phyloP scores from a whole-genome alignment of 2,888 invertebrate species.

The Megaustenia siamemsis region DNA sequence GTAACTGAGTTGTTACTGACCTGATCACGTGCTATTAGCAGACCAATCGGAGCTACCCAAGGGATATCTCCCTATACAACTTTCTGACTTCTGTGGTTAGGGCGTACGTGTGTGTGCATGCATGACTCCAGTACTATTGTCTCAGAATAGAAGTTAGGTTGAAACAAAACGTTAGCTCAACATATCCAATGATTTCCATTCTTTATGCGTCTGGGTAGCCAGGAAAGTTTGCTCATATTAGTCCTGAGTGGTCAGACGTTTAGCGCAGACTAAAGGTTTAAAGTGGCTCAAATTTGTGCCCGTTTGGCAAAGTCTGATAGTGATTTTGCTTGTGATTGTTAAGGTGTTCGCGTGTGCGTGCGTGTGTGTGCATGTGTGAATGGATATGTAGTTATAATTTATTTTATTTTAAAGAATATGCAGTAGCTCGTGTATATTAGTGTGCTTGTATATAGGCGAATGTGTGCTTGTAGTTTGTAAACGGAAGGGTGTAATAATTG shows the following conservation, averaged over 20 bases:
- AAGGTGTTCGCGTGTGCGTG: background rate
- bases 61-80: conserved; percentile 3
- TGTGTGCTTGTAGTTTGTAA: no score
- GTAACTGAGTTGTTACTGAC: conserved; percentile 25
- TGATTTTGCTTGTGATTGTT: background rate
- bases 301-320: background rate
- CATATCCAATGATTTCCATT: conserved; percentile 23
- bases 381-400: background rate
- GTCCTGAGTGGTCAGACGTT: conserved; percentile 2
- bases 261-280: conserved; percentile 8
- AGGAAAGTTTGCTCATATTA: background rate
- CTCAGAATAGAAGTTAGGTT: background rate
- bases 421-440: no score
- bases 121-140: background rate
- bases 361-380: background rate
- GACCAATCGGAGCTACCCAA: conserved; percentile 21
- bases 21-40: conserved; percentile 23
- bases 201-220: conserved; percentile 14
- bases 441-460: no score
- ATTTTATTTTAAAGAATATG: background rate
- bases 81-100: background rate
- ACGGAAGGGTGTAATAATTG: no score
- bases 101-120: conserved; percentile 6
- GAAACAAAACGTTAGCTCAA: conserved; percentile 24
- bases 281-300: conserved; percentile 10